phyloP scores from a whole-genome alignment of 2,888 invertebrate species.

The Hypercompe scribonia region DNA sequence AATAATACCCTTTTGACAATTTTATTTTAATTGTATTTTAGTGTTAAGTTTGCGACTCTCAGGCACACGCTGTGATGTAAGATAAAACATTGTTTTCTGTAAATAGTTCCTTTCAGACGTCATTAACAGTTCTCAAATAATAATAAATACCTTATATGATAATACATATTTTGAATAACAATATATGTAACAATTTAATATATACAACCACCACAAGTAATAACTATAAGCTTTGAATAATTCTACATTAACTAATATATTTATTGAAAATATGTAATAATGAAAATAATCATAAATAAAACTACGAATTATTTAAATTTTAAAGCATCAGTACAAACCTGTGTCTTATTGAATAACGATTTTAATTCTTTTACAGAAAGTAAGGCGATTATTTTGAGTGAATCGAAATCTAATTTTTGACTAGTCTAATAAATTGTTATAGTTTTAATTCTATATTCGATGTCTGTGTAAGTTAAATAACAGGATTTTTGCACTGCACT shows the following conservation, averaged over 20 bases:
- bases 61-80: constrained; percentile 85
- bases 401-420: constrained; percentile 41
- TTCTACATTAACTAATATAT: constrained; percentile 50
- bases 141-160: constrained; percentile 16
- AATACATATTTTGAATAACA: constrained; percentile 15
- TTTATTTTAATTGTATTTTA: constrained; percentile 55
- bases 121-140: constrained; percentile 30
- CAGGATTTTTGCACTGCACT: background rate
- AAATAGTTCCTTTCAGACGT: constrained; percentile 57
- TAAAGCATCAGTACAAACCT: constrained; percentile 65
- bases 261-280: constrained; percentile 38
- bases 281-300: constrained; percentile 26
- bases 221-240: constrained; percentile 23
- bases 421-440: constrained; percentile 43
- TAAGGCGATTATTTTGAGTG: constrained; percentile 41
- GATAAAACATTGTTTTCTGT: constrained; percentile 64
- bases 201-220: constrained; percentile 27
- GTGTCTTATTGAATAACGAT: constrained; percentile 70
- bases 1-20: constrained; percentile 65
- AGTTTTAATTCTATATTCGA: constrained; percentile 15
- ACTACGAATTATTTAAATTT: constrained; percentile 30
- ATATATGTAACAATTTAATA: constrained; percentile 8
- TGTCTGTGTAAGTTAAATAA: constrained; percentile 1
- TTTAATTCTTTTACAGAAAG: constrained; percentile 38
- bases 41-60: constrained; percentile 79